Evolutionary conservation across 2,888 invertebrate genomes (phyloP).

Genomic region (Cyclophora albipunctata): DNA sequence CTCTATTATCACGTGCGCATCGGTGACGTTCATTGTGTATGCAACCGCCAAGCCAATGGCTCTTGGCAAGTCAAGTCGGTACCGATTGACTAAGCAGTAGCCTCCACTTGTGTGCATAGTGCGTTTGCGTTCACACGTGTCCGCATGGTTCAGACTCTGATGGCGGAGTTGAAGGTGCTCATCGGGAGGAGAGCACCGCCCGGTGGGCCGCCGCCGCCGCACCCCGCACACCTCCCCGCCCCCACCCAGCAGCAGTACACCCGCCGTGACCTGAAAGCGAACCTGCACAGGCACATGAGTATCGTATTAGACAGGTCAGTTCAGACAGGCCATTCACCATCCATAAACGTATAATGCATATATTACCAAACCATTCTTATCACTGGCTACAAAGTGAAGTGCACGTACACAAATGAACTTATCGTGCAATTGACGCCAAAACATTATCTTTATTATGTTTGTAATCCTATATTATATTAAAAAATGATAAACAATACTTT

Average conservation of each 20-base stretch:
- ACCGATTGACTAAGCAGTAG: conserved; percentile 50
- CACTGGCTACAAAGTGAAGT: conserved; percentile 8
- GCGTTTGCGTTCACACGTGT: conserved; percentile 58
- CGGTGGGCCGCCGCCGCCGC: conserved; percentile 40
- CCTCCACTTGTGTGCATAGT: conserved; percentile 56
- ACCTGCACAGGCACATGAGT: conserved; percentile 72
- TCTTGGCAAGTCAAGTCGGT: conserved; percentile 62
- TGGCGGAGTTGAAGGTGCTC: conserved; percentile 73
- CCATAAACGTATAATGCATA: background rate
- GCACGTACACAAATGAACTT: conserved; percentile 5
- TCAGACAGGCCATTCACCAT: conserved; percentile 7
- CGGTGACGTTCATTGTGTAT: conserved; percentile 58
- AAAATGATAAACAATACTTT: no score
- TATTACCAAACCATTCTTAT: background rate
- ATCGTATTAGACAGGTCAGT: conserved; percentile 73
- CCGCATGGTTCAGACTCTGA: conserved; percentile 71
- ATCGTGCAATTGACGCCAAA: background rate
- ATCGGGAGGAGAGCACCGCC: conserved; percentile 67
- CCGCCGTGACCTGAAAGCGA: conserved; percentile 66
- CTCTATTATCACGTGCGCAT: conserved; percentile 63
- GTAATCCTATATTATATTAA: no score
- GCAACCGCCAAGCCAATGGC: conserved; percentile 64
- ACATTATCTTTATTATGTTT: no score
- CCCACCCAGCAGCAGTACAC: conserved; percentile 55
- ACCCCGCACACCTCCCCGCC: conserved; percentile 31